phyloP scores from a whole-genome alignment of 2,888 invertebrate species.

The Apotomis turbidana region DNA sequence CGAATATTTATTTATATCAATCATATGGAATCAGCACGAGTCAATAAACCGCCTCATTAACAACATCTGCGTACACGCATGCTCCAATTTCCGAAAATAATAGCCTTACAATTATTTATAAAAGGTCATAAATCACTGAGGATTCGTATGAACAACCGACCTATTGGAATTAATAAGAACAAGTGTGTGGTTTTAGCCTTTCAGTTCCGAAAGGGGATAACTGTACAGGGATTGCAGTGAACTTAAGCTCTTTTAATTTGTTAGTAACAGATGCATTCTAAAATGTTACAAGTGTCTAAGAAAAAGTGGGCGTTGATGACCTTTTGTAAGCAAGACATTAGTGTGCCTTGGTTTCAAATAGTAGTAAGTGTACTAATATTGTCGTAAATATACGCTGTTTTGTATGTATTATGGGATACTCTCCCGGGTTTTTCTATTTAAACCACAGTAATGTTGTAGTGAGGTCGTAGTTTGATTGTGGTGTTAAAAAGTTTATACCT shows the following conservation, averaged over 20 bases:
- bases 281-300: no score
- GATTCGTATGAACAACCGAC: neutral
- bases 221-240: neutral
- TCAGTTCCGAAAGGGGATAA: neutral
- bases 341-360: neutral
- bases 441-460: neutral
- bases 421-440: constrained; percentile 33
- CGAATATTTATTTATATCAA: neutral
- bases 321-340: no score
- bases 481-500: no score
- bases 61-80: neutral
- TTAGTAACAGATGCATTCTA: no score
- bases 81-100: constrained; percentile 30
- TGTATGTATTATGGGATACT: neutral
- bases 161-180: neutral
- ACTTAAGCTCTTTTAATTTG: neutral
- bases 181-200: neutral
- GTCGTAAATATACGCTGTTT: neutral
- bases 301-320: no score
- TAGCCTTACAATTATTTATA: neutral
- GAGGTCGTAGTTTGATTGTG: neutral
- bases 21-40: constrained; percentile 5
- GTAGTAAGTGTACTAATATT: neutral
- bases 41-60: constrained; percentile 19
- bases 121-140: neutral